Evolutionary conservation across 2,888 invertebrate genomes (phyloP), one percentile per base, ranked within the genome.

Genomic region (Ryuthela nishihirai): DNA sequence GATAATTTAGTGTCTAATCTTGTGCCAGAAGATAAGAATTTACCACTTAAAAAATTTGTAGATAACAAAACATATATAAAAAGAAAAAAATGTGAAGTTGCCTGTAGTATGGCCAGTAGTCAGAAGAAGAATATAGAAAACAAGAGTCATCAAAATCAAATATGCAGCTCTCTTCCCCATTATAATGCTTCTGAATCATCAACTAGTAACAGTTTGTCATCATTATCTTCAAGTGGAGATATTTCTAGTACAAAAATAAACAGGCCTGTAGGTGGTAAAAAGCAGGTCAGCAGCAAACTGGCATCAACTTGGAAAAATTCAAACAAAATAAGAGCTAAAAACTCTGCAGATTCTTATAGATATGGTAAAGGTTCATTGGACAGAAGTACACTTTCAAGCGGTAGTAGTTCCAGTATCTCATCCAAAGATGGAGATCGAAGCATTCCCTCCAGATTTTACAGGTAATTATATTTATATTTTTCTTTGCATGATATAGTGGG

Each of bases 301-400:
- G 54, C 58, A 1, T 41, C 48, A 10, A 43, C 38, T 1, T 62
- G 62, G 62, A 62, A 62, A 45, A 52, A 41, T 26, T 23, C 40
- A 12, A 42, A 47, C 1, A 54, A 54, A 29, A 21, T 26, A 7
- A 35, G 56, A 6, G 46, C 50, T 10, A 58, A 52, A 9, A 58
- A 52, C 18, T 45, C 42, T n/a, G 48, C 12, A n/a, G 56, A 58
- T 42, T n/a, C 42, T 3, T 52, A 38, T 5, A 35, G 56, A 3
- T 46, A 50, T n/a, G 21, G 50, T 2, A 58, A 52, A 25, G 4
- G 50, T n/a, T 41, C 38, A 24, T 21, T 46, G 10, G 45, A 44
- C 21, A n/a, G n/a, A n/a, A 44, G 35, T 15, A 17, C 35, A 6
- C 10, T 34, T 7, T 32, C 50, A 3, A 24, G 42, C 25, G 35